Conservation (phyloP, 2,113 vertebrate species). For the Ellobius talpinus region DNA sequence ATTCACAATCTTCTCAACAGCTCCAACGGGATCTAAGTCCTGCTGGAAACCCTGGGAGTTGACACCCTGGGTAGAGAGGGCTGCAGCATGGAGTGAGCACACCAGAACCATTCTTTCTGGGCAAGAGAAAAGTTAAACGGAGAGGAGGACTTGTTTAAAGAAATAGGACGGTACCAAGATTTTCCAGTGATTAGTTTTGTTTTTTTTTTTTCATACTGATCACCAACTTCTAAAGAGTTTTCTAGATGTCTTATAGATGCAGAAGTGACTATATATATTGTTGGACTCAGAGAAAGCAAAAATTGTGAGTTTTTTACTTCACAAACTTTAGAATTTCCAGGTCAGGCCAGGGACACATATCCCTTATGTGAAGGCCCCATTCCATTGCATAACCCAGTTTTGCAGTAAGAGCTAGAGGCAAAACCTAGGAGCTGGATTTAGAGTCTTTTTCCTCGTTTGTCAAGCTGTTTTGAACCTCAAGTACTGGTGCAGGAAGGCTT, state of each 20-base stretch:
- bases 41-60: background rate
- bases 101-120: background rate
- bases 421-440: background rate
- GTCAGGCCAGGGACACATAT: background rate
- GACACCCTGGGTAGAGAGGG: background rate
- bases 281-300: background rate
- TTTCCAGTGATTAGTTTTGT: background rate
- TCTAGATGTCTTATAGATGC: background rate
- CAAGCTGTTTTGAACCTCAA: background rate
- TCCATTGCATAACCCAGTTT: too few species aligned
- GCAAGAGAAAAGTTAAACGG: background rate
- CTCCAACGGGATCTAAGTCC: background rate
- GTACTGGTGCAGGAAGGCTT: background rate
- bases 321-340: background rate
- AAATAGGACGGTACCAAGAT: background rate
- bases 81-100: too few species aligned
- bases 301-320: background rate
- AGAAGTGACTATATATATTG: background rate
- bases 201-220: background rate
- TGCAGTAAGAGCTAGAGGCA: background rate
- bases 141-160: background rate
- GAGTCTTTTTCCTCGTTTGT: background rate
- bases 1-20: background rate
- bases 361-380: too few species aligned
- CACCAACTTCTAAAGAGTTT: background rate